A percentile compares a stretch with the other conserved stretches of the same genome.
Evolutionary conservation across 2,888 invertebrate genomes (phyloP).

Genomic region (Apamea crenata): DNA sequence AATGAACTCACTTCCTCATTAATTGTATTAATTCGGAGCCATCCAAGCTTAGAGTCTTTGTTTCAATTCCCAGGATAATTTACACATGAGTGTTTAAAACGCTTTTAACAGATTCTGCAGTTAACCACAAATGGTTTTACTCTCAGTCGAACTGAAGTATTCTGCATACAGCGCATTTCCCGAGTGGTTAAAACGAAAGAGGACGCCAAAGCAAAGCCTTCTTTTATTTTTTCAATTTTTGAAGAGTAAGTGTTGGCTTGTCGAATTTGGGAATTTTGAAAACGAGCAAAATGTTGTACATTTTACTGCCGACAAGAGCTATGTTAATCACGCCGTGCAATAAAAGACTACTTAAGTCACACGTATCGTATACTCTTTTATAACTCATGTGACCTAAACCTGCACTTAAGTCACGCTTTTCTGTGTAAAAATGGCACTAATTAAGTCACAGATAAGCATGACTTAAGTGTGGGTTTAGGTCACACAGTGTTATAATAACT

Average conservation of each 20-base stretch:
- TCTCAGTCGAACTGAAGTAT: conserved; percentile 33
- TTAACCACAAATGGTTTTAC: conserved; percentile 40
- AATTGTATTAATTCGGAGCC: not conserved
- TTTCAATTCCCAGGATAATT: not conserved
- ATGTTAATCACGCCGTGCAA: too few species aligned
- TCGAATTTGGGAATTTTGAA: too few species aligned
- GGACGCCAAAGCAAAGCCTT: conserved; percentile 6
- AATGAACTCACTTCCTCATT: conserved; percentile 1
- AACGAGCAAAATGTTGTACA: accelerated
- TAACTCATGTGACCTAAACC: too few species aligned
- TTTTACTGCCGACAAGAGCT: not conserved
- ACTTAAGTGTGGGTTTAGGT: too few species aligned
- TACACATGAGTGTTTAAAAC: conserved; percentile 24
- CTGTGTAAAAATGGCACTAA: too few species aligned
- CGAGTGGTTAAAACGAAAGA: conserved; percentile 31
- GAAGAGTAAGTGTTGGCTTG: too few species aligned
- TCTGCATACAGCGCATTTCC: conserved; percentile 19
- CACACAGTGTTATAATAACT: not conserved
- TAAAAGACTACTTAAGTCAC: too few species aligned
- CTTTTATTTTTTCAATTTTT: not conserved
- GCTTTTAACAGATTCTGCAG: conserved; percentile 22
- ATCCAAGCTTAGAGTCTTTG: not conserved
- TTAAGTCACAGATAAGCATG: too few species aligned
- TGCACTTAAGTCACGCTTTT: too few species aligned
- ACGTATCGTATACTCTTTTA: too few species aligned